These are phyloP conservation scores for Bathynomus jamesi DNA, from an alignment of 1,140 invertebrate species.

Conservation along the genomic window DNA sequence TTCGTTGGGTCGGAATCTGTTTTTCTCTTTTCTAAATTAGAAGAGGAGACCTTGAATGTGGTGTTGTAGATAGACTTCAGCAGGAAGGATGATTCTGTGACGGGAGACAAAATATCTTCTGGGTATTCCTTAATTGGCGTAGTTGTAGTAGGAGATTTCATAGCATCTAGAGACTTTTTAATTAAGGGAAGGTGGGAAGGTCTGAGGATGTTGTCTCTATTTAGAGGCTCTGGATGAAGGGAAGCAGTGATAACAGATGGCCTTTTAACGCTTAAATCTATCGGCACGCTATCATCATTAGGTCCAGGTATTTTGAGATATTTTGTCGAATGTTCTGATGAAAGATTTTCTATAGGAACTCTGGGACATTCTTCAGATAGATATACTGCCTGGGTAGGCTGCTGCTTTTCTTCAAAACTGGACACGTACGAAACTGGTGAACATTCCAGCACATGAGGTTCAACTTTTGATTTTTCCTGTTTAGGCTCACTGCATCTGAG, in stretches of 20 bases:
- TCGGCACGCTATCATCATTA: constrained; percentile 21
- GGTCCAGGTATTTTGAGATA: no score
- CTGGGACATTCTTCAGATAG: no score
- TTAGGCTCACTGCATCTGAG: no score
- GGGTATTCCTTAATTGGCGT: constrained; percentile 34
- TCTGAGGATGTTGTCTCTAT: constrained; percentile 1
- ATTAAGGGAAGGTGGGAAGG: constrained; percentile 19
- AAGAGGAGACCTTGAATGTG: constrained; percentile 49
- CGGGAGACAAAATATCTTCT: constrained; percentile 53
- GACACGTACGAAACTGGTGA: no score
- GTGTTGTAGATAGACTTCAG: constrained; percentile 57
- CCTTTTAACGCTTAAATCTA: constrained; percentile 30
- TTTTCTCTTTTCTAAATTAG: neutral
- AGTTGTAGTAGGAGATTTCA: constrained; percentile 14
- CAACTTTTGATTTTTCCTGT: no score
- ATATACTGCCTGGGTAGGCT: no score
- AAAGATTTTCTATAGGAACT: no score
- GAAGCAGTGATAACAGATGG: neutral
- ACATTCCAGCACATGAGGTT: no score
- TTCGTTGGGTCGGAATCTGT: constrained; percentile 7
- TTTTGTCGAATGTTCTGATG: no score
- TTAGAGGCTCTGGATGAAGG: neutral
- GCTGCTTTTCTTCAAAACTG: no score
- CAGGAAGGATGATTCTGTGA: constrained; percentile 52
- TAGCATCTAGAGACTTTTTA: constrained; percentile 12